Base-by-base conservation (phyloP, 2,888 invertebrate species). In the Amphimallon solstitiale region DNA sequence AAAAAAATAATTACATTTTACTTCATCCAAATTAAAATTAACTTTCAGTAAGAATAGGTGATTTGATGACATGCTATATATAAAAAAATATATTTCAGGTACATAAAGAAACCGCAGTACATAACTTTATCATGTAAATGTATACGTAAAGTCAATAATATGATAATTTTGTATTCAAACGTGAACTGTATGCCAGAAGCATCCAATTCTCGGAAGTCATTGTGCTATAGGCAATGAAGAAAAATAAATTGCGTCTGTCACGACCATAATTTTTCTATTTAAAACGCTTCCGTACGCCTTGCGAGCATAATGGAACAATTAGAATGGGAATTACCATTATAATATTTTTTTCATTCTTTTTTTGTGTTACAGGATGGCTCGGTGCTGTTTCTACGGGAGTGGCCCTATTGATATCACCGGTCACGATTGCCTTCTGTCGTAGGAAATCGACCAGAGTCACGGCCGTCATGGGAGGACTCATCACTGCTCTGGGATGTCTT, bases 381-480 rank as follows among this genome's bases (percentile, higher is more conserved):
- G 93, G 93, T 61, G 91, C 92, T 9, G 83, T 93, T 78, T 92
- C 92, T 48, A 89, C 92, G 29, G 91, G 91, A 59, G 89, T 93
- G 59, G 90, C 93, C 10, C 85, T 94, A 2, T 87, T 94, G 66
- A 85, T 94, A 72, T 93, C 94, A 0, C 94, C 94, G 0, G 88
- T 94, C 71, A 92, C 93, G 43, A 92, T 94, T 74, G 92, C 93
- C 40, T 88, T 94, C 77, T 94, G 94, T 80, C 88, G 93, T 70
- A 87, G 92, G 78, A 94, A 93, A 84, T 93, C 92, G 48, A 93
- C 93, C n/a, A 87, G 94, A 66, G 89, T 94, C 70, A 92, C 93
- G 7, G 94, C 94, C 2, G 94, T 95, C 54, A 90, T 94, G 76
- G 94, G 94, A 54, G 94, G 94, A 6, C 86, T 95, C 70, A 89